These are phyloP conservation scores for Sebastes variabilis DNA, from an alignment of 2,797 vertebrate species.

Conservation along the genomic window DNA sequence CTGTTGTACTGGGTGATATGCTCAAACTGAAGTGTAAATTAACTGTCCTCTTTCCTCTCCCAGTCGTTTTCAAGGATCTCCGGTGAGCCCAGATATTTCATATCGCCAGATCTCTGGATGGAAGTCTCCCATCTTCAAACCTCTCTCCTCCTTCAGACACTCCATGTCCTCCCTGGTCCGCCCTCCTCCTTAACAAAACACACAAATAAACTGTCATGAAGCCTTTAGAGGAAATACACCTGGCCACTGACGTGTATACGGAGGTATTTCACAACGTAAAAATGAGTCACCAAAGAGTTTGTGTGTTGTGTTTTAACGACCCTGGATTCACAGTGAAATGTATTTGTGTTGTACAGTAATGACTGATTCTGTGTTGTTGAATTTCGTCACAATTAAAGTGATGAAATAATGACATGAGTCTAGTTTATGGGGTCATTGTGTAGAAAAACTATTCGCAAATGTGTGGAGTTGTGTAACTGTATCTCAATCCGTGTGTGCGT, in stretches of 20 bases:
- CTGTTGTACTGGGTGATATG: background rate
- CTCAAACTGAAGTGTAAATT: background rate
- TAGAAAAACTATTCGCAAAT: background rate
- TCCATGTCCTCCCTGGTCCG: constrained; percentile 74
- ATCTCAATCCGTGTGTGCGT: no score
- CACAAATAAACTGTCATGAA: background rate
- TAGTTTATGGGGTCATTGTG: background rate
- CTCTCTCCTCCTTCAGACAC: constrained; percentile 65
- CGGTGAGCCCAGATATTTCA: constrained; percentile 45
- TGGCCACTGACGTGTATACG: background rate
- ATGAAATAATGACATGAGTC: background rate
- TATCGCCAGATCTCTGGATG: constrained; percentile 58
- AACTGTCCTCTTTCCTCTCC: background rate
- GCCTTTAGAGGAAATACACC: background rate
- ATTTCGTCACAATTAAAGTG: background rate
- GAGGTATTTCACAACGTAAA: background rate
- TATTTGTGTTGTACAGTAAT: background rate
- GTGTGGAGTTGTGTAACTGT: no score
- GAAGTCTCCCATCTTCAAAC: constrained; percentile 72
- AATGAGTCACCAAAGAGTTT: background rate
- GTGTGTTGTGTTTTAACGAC: background rate
- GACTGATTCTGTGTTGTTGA: constrained; percentile 1
- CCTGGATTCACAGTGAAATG: background rate
- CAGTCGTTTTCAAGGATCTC: constrained; percentile 57
- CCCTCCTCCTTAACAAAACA: constrained; percentile 41